These are phyloP conservation scores for Daphoenositta chrysoptera DNA, from an alignment of 2,113 vertebrate genomes.

Conservation along the genomic window DNA sequence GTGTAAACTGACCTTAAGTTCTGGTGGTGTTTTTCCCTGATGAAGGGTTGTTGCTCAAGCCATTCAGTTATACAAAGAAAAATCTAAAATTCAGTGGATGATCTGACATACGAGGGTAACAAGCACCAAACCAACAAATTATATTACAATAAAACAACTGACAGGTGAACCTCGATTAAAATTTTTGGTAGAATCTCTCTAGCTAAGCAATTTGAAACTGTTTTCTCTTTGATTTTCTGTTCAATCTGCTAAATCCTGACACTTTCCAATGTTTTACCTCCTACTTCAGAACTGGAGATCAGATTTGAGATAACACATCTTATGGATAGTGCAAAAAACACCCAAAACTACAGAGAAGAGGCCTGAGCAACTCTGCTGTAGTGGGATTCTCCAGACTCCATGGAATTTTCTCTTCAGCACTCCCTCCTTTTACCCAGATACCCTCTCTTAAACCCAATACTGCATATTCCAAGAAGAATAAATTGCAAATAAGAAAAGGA, in stretches of 20 bases:
- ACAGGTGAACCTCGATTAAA: neutral
- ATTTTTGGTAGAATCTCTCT: neutral
- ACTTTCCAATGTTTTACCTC: accelerated
- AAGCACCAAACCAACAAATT: neutral
- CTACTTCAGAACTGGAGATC: neutral
- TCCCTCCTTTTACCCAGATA: neutral
- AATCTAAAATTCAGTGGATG: neutral
- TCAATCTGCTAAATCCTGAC: neutral
- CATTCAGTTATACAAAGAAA: neutral
- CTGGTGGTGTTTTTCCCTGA: neutral
- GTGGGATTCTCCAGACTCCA: neutral
- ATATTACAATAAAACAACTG: neutral
- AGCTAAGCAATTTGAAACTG: neutral
- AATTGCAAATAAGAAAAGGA: neutral
- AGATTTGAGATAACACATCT: neutral
- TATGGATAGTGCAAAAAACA: neutral
- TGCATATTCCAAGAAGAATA: neutral
- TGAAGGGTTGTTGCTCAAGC: neutral
- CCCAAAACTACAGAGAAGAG: neutral
- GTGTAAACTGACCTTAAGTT: neutral
- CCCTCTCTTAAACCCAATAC: neutral
- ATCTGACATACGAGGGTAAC: neutral
- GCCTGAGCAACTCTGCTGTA: neutral
- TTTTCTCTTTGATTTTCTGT: neutral
- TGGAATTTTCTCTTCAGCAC: neutral